These are phyloP conservation scores for Peromyscus attwateri DNA, from an alignment of 2,797 vertebrate species.

Conservation along the genomic window DNA sequence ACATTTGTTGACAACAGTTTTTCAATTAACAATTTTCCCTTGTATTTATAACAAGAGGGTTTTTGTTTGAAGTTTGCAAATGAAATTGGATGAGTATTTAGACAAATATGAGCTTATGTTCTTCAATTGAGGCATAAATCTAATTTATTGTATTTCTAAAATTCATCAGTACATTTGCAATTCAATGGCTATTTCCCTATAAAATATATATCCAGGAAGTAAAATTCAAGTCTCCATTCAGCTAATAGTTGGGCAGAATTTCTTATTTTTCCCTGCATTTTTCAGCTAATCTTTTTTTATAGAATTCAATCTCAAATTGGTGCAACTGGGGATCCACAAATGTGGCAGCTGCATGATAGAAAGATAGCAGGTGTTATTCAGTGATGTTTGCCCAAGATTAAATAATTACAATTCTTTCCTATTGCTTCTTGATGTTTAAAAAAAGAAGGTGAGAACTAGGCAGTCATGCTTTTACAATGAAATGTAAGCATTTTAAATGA, in stretches of 20 bases:
- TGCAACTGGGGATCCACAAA: not conserved
- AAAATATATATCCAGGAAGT: not conserved
- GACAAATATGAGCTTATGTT: not conserved
- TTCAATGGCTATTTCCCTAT: not conserved
- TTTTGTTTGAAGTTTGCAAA: conserved; percentile 46
- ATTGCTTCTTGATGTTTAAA: conserved; percentile 20
- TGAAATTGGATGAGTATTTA: conserved; percentile 54
- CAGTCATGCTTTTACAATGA: not conserved
- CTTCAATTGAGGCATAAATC: conserved; percentile 17
- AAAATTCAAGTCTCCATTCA: not conserved
- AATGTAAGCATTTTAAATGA: conserved; percentile 47
- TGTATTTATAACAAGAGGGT: conserved; percentile 11
- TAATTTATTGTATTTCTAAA: conserved; percentile 47
- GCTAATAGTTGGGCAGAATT: not conserved
- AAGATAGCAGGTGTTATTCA: conserved; percentile 7
- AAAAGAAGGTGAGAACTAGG: not conserved
- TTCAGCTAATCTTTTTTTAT: not conserved
- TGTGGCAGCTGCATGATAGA: not conserved
- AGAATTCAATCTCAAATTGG: conserved; percentile 22
- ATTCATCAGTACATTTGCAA: conserved; percentile 48
- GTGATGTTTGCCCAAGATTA: conserved; percentile 13
- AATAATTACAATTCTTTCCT: conserved; percentile 47
- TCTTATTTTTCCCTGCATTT: not conserved
- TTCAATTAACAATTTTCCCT: not conserved
- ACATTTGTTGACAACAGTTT: not conserved